A percentile compares a stretch with the other conserved stretches of the same genome.
These are phyloP conservation scores for Antechinus stuartii DNA, from an alignment of 2,113 vertebrate species.

Conservation along the genomic window DNA sequence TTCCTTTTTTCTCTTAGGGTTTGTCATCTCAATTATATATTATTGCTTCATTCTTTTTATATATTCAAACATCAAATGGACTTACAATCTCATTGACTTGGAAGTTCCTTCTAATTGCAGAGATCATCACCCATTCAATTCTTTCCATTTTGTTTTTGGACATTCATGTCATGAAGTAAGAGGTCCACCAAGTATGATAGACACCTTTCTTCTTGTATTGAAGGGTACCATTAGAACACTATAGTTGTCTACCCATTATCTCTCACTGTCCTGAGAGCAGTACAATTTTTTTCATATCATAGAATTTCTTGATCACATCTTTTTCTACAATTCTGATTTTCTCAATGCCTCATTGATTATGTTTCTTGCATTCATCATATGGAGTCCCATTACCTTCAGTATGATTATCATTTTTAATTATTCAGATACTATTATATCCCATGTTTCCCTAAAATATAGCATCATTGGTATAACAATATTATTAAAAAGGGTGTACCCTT, in stretches of 20 bases:
- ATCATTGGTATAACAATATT: not conserved
- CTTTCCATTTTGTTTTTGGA: not conserved
- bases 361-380: not conserved
- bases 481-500: not conserved
- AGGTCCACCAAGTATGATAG: not conserved
- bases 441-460: too few species aligned
- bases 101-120: not conserved
- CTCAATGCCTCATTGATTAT: not conserved
- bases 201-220: not conserved
- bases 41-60: not conserved
- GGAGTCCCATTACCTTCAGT: not conserved
- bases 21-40: not conserved
- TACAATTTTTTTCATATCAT: not conserved
- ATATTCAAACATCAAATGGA: not conserved
- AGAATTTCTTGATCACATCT: not conserved
- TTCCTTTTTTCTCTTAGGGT: not conserved
- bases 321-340: not conserved
- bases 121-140: not conserved
- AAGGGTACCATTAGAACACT: not conserved
- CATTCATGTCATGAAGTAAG: not conserved
- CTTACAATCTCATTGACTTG: not conserved
- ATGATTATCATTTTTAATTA: not conserved
- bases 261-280: not conserved
- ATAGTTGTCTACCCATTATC: not conserved
- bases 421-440: not conserved